Base-by-base conservation (phyloP, 2,113 vertebrate species). In the Neotoma lepida region DNA sequence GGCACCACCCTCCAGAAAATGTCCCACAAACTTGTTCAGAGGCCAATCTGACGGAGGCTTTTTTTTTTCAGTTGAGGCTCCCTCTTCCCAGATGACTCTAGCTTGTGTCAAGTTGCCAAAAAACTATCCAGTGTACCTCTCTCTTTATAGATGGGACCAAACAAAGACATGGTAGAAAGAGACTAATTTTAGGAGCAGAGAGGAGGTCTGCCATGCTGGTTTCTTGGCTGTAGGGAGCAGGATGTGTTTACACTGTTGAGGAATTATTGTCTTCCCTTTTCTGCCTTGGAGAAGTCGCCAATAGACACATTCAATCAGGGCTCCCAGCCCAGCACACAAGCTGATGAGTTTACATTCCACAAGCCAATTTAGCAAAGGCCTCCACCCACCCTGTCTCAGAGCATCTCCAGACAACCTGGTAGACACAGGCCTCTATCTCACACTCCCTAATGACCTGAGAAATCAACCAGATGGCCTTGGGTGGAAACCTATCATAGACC, bases 221-320 rank as follows among this genome's bases (percentile, higher is more conserved):
- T 6, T 33, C n/a, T 2, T 12, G 15, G 46, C 39, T 1, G 26
- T 71, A 1, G 41, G 3, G 61, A 68, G 24, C 10, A 24, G 61
- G 20, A 15, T 22, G 39, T 10, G 0, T 61, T 7, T n/a, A 39
- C 2, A 2, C 39, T 30, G 49, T 0, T 8, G 15, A 54, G 73
- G 33, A 13, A 30, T 6, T 5, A 1, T 20, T 4, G 4, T 0
- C 4, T 2, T 49, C 24, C 56, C 28, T 39, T 70, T 15, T n/a
- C 86, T 82, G 46, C 28, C 91, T 26, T 78, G 66, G 82, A 78
- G 64, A 78, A 84, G 28, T 58, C 28, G 1, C 44, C 74, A 30
- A 14, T 1, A 0, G 24, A 28, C 68, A 10, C 0, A 0, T 6
- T 58, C 46, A 22, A 51, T 54, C 24, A 41, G 39, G 68, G 41